Conservation (phyloP, 2,113 vertebrate species). For the Dasyornis broadbenti region DNA sequence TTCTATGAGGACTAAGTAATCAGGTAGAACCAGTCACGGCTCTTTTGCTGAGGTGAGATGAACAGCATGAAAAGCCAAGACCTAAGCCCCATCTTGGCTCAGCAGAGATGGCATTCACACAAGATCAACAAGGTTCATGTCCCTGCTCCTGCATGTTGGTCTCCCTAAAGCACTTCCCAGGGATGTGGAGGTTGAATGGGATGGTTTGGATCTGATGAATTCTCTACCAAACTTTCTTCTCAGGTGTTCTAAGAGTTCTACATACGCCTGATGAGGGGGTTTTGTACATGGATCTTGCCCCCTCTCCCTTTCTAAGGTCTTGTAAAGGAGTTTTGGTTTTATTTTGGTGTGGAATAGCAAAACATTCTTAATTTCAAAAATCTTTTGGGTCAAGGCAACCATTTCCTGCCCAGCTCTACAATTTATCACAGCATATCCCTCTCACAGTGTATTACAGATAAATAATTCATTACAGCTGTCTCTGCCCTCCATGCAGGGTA, state of each 20-base stretch:
- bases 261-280: fast-evolving
- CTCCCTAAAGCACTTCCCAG: neutral
- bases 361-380: constrained; percentile 6
- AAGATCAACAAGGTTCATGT: neutral
- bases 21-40: neutral
- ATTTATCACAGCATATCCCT: constrained; percentile 27
- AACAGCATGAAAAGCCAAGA: neutral
- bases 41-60: neutral
- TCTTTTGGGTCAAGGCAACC: constrained; percentile 4
- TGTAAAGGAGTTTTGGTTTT: neutral
- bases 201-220: neutral
- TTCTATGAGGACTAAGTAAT: neutral
- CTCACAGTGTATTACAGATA: neutral
- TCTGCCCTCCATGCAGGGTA: neutral
- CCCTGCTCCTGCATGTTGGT: neutral
- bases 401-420: constrained; percentile 10
- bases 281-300: neutral
- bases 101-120: fast-evolving
- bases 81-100: neutral
- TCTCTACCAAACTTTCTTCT: neutral
- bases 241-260: neutral
- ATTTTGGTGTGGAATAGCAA: neutral
- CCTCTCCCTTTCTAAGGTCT: neutral
- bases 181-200: neutral
- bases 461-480: constrained; percentile 31